Evolutionary conservation across 2,797 vertebrate genomes (phyloP), one percentile per base, ranked within the genome.

Genomic region (Atherinosoma microstoma): DNA sequence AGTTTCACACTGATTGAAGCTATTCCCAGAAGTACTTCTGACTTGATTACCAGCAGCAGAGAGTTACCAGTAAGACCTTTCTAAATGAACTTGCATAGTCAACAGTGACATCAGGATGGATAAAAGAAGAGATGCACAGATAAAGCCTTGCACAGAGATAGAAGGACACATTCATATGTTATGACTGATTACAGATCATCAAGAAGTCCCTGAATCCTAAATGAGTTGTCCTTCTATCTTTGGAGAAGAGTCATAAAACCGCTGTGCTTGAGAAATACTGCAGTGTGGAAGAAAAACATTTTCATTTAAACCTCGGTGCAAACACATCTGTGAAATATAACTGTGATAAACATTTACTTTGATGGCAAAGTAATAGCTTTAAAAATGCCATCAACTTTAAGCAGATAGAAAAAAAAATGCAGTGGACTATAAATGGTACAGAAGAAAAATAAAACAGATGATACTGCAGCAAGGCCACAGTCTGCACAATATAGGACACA

Each of bases 381-480:
- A 42, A 47, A 76, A 58, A 45, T 58, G 30, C 29, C 9, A 49
- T 49, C 29, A 59, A 56, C 15, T 54, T 40, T 8, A 56, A 36
- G 10, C 47, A 35, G 20, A 58, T n/a, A 35, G 15, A 38, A 16
- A 2, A 32, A 13, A 51, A 42, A 1, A n/a, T n/a, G 38, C 16
- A 11, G 24, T 32, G 27, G 54, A 32, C 22, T 58, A 65, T 24
- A 53, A 10, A 56, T 16, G 13, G 32, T 12, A 13, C 29, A n/a
- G 15, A 45, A 3, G 49, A 62, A 53, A 13, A 58, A 9, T 16
- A 18, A 32, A 42, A 40, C 12, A 47, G 0, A 0, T 92, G 95
- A 40, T 92, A 16, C 9, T 56, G 5, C 54, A 9, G 6, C n/a
- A 45, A 95, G 88, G 95, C 92, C 92, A 92, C 95, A 78, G 95